A percentile compares a stretch with the other conserved stretches of the same genome.
These are phyloP conservation scores for Drosophila heteroneura DNA, from an alignment of 2,888 invertebrate species.

Conservation along the genomic window DNA sequence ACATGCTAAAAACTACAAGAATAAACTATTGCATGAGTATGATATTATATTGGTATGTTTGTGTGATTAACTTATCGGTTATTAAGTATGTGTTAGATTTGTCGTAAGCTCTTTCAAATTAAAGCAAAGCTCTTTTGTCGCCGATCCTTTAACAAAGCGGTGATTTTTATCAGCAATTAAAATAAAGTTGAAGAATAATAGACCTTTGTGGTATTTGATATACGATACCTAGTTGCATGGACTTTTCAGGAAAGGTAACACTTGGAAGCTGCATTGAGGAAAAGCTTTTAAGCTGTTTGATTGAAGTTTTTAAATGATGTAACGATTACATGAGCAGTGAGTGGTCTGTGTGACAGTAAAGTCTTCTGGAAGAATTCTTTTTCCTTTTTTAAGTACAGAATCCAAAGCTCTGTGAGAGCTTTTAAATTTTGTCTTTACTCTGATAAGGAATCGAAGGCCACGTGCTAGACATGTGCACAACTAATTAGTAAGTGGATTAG, in stretches of 20 bases:
- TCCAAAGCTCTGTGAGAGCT: constrained; percentile 9
- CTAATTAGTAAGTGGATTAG: constrained; percentile 35
- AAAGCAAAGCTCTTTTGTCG: constrained; percentile 66
- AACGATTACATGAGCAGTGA: background rate
- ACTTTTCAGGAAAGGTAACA: constrained; percentile 17
- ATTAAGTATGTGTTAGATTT: constrained; percentile 14
- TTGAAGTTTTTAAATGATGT: constrained; percentile 3
- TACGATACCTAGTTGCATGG: constrained; percentile 48
- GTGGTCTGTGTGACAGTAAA: constrained; percentile 2
- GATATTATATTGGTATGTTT: constrained; percentile 8
- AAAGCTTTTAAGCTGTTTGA: constrained; percentile 11
- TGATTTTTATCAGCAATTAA: constrained; percentile 31
- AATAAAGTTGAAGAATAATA: constrained; percentile 17
- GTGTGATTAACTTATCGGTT: constrained; percentile 26
- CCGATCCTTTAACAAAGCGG: constrained; percentile 35
- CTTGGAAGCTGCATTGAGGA: constrained; percentile 29
- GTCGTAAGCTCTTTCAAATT: constrained; percentile 63
- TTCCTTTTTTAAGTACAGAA: background rate
- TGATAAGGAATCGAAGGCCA: constrained; percentile 10
- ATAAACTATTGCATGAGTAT: background rate
- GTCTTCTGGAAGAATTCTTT: background rate
- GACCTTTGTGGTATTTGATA: constrained; percentile 21
- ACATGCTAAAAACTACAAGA: constrained; percentile 36
- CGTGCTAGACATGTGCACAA: constrained; percentile 27
- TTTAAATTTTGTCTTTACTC: background rate